Evolutionary conservation across 2,888 invertebrate species (phyloP).

Genomic region (Ceraclea dissimilis): DNA sequence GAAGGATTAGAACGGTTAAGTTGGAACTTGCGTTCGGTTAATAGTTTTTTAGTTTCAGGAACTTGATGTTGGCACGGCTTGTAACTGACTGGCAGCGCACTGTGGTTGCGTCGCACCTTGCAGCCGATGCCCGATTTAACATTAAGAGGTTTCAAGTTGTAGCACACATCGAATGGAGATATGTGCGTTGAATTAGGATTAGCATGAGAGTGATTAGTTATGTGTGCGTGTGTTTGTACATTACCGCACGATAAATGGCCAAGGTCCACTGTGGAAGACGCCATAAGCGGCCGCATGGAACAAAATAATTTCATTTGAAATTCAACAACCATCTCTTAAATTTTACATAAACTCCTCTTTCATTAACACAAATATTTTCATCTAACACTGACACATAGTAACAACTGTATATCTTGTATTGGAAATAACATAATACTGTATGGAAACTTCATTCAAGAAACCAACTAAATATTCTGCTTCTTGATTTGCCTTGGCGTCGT

Average conservation of each 20-base stretch:
- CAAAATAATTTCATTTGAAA: constrained; percentile 34
- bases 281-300: constrained; percentile 52
- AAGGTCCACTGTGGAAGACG: constrained; percentile 58
- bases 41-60: constrained; percentile 38
- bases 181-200: constrained; percentile 40
- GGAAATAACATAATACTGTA: not conserved
- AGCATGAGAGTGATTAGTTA: constrained; percentile 45
- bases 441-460: constrained; percentile 39
- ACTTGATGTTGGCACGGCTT: constrained; percentile 32
- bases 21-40: constrained; percentile 39
- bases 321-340: not conserved
- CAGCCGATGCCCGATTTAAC: constrained; percentile 26
- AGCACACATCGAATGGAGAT: constrained; percentile 35
- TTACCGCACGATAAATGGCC: constrained; percentile 59
- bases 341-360: not conserved
- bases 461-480: constrained; percentile 52
- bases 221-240: constrained; percentile 61
- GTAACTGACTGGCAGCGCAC: constrained; percentile 44
- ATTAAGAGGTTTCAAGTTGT: constrained; percentile 25
- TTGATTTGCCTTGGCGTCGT: constrained; percentile 49
- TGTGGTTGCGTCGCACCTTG: constrained; percentile 46
- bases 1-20: constrained; percentile 46
- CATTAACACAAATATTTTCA: no score
- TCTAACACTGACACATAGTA: no score
- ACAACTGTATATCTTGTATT: no score